Evolutionary conservation across 2,888 invertebrate species (phyloP).

Genomic region (Piscicola geometra): DNA sequence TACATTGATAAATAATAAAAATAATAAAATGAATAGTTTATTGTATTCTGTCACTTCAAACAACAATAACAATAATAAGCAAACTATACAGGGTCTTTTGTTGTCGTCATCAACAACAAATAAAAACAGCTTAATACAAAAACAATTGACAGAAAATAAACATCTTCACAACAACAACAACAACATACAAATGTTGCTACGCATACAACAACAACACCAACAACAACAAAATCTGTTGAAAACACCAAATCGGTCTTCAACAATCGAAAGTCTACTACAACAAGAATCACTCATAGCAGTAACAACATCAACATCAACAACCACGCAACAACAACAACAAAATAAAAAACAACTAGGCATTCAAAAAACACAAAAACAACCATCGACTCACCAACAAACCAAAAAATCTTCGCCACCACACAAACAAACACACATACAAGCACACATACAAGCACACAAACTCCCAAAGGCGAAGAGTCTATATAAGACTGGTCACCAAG

Average conservation of each 20-base stretch:
- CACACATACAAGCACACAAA: not conserved
- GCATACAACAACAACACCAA: not conserved
- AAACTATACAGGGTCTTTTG: constrained; percentile 3
- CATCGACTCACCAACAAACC: not conserved
- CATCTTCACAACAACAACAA: too few species aligned
- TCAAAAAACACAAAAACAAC: not conserved
- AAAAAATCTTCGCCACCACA: not conserved
- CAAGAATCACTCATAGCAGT: not conserved
- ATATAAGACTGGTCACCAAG: constrained; percentile 22
- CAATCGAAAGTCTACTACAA: constrained; percentile 13
- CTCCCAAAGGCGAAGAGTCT: not conserved
- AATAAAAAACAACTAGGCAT: not conserved
- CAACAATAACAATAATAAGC: not conserved
- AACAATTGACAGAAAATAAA: constrained; percentile 6
- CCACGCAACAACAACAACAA: not conserved
- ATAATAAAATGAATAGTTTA: not conserved
- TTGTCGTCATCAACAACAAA: constrained; percentile 10
- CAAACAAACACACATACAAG: not conserved
- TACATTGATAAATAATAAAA: too few species aligned
- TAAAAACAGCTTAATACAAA: constrained; percentile 7
- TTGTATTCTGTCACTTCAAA: not conserved
- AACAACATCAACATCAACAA: not conserved
- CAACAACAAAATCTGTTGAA: not conserved
- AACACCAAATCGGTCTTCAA: not conserved
- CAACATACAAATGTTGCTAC: constrained; percentile 4